phyloP scores from a whole-genome alignment of 2,888 invertebrate species.

The Aphrophora alni region DNA sequence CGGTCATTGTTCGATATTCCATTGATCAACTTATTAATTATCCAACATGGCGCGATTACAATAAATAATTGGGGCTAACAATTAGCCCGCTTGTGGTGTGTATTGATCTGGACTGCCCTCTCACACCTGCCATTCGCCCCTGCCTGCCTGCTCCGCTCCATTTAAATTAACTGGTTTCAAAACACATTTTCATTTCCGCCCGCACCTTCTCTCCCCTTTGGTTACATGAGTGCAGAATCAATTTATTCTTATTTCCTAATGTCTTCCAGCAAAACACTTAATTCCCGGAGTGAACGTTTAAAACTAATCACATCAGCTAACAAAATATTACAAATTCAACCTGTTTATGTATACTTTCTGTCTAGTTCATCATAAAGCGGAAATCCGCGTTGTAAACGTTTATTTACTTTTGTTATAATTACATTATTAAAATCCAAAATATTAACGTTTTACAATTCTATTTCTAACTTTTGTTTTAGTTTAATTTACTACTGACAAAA shows the following conservation, averaged over 20 bases:
- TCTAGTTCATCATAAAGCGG: too few relatives aligned
- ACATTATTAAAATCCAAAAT: too few relatives aligned
- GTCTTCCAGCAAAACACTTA: neutral
- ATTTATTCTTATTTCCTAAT: neutral
- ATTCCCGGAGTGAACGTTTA: neutral
- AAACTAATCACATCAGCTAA: neutral
- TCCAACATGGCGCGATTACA: neutral
- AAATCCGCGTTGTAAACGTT: too few relatives aligned
- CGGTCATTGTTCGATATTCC: too few relatives aligned
- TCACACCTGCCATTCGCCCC: neutral
- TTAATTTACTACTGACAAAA: too few relatives aligned
- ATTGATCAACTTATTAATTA: neutral
- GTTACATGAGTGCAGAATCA: neutral
- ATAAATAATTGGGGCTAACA: neutral
- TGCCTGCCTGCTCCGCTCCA: neutral
- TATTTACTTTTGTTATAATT: too few relatives aligned
- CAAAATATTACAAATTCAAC: too few relatives aligned
- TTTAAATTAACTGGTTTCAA: slow-evolving; percentile 6
- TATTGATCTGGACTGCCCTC: neutral
- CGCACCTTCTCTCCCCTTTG: neutral
- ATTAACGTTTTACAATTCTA: too few relatives aligned
- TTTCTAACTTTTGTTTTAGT: too few relatives aligned
- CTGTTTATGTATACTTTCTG: too few relatives aligned
- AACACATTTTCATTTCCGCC: slow-evolving; percentile 9
- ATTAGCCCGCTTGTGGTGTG: neutral